Evolutionary conservation across 2,113 vertebrate species (phyloP).

Genomic region (Epinephelus moara): DNA sequence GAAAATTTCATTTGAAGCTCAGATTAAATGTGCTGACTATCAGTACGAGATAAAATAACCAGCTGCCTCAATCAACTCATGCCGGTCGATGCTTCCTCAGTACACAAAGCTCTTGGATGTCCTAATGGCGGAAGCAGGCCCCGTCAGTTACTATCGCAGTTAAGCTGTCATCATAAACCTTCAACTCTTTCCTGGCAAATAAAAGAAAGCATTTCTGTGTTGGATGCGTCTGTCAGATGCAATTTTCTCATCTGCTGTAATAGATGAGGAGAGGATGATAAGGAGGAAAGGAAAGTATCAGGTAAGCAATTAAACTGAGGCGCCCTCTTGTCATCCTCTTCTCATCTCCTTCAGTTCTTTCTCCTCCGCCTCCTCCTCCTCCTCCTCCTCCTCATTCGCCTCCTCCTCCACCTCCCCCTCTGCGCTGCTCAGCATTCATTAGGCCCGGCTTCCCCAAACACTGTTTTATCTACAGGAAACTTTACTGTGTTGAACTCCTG

Average conservation of each 20-base stretch:
- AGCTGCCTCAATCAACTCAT: not conserved
- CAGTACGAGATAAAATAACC: not conserved
- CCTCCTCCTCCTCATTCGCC: conserved; percentile 42
- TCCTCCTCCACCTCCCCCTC: conserved; percentile 31
- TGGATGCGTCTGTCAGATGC: conserved; percentile 56
- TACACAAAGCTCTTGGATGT: conserved; percentile 29
- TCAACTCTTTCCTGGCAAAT: conserved; percentile 47
- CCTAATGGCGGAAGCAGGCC: conserved; percentile 30
- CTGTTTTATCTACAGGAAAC: conserved; percentile 81
- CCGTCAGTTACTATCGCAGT: conserved; percentile 46
- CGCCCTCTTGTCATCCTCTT: conserved; percentile 62
- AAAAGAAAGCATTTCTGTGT: conserved; percentile 54
- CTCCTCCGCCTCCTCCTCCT: conserved; percentile 42
- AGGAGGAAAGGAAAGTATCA: conserved; percentile 73
- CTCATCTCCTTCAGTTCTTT: conserved; percentile 57
- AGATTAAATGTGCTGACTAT: conserved; percentile 12
- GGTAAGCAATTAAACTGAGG: conserved; percentile 82
- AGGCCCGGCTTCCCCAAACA: conserved; percentile 65
- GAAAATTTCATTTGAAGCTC: not conserved
- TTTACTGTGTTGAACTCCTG: conserved; percentile 79
- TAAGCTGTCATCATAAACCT: conserved; percentile 66
- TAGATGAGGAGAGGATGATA: conserved; percentile 64
- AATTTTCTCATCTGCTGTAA: conserved; percentile 66
- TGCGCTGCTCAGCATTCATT: conserved; percentile 71
- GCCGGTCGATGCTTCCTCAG: not conserved